Conservation (phyloP, 2,797 vertebrate genomes). For the Limosa lapponica region DNA sequence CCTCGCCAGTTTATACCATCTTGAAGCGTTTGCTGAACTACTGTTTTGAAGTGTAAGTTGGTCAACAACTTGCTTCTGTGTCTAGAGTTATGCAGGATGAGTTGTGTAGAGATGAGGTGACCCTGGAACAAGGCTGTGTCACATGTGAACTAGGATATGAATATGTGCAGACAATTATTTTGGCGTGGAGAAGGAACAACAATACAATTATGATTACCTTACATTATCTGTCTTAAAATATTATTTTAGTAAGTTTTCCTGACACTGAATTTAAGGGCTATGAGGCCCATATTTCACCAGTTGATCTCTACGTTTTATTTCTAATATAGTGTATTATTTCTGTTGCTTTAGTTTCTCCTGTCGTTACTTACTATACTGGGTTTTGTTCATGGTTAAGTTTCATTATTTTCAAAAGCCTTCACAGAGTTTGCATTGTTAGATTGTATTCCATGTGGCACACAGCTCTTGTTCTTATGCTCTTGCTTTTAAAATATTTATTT, state of each 20-base stretch:
- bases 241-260: neutral
- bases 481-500: neutral
- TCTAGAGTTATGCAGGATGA: neutral
- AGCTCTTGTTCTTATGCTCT: neutral
- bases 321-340: neutral
- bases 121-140: neutral
- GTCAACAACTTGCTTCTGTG: neutral
- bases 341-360: neutral
- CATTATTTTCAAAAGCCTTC: neutral
- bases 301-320: neutral
- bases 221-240: neutral
- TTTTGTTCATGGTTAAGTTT: neutral
- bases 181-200: neutral
- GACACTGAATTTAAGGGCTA: neutral
- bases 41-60: neutral
- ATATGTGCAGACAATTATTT: neutral
- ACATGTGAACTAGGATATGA: neutral
- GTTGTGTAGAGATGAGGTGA: neutral
- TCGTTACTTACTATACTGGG: neutral
- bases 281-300: neutral
- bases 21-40: neutral
- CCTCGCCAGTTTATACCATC: neutral
- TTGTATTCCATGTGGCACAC: neutral
- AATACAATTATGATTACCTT: neutral
- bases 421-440: neutral